Evolutionary conservation across 92 coral and sea anemone species (phyloP).

Genomic region (Heteractis magnifica): DNA sequence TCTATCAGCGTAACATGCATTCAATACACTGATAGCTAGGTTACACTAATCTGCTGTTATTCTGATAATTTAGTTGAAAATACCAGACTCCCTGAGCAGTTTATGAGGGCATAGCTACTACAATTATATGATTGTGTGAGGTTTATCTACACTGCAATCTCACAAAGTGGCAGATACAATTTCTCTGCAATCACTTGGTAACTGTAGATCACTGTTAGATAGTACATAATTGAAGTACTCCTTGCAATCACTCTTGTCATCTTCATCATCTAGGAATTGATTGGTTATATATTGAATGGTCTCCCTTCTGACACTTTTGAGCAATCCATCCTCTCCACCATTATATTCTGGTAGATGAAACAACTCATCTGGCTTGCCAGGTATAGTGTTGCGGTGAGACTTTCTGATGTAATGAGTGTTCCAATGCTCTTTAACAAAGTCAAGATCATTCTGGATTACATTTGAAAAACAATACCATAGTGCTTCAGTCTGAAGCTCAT

Average conservation of each 20-base stretch:
- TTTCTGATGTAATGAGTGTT: slow-evolving; percentile 53
- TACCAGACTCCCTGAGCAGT: no score
- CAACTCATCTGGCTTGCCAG: slow-evolving; percentile 55
- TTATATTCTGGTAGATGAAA: slow-evolving; percentile 38
- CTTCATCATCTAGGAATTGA: slow-evolving; percentile 10
- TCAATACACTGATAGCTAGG: no score
- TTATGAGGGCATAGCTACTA: no score
- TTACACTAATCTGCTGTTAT: no score
- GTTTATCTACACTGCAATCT: slow-evolving; percentile 25
- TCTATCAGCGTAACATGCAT: no score
- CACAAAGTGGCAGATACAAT: slow-evolving; percentile 19
- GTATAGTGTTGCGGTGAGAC: slow-evolving; percentile 48
- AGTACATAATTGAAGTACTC: slow-evolving; percentile 36
- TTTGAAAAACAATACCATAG: slow-evolving; percentile 44
- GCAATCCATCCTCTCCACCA: slow-evolving; percentile 42
- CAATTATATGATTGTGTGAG: no score
- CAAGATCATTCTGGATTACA: slow-evolving; percentile 34
- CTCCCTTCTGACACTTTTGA: slow-evolving; percentile 5
- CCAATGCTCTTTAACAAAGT: slow-evolving; percentile 53
- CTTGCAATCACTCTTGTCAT: slow-evolving; percentile 22
- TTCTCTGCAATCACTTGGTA: slow-evolving; percentile 42
- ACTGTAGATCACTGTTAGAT: slow-evolving; percentile 17
- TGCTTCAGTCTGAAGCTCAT: slow-evolving; percentile 32
- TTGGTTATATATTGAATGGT: no score
- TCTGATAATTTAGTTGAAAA: no score